These are phyloP conservation scores for Zaprionus bogoriensis DNA, from an alignment of 2,888 invertebrate species.

Conservation along the genomic window DNA sequence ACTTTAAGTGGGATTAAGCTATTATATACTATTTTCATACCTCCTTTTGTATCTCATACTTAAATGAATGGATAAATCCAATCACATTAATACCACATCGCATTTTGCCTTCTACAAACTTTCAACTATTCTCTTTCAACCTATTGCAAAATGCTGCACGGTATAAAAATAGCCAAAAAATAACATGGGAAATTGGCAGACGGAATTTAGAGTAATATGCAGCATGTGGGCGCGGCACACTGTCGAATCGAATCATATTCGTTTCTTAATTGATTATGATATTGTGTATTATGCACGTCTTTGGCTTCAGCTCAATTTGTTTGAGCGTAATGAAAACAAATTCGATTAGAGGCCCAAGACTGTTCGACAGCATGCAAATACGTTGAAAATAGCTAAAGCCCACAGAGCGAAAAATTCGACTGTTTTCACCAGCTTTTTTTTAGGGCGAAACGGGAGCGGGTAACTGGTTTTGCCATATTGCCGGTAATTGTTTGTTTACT, in stretches of 20 bases:
- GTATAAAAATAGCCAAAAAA: too few species aligned
- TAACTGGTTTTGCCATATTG: constrained; percentile 4
- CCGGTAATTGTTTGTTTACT: constrained; percentile 41
- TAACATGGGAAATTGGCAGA: too few species aligned
- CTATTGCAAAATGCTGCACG: too few species aligned
- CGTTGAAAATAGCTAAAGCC: constrained; percentile 22
- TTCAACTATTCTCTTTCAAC: too few species aligned
- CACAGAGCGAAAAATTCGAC: constrained; percentile 8
- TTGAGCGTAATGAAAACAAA: constrained; percentile 8
- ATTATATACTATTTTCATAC: too few species aligned
- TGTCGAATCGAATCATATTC: neutral
- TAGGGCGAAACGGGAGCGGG: neutral
- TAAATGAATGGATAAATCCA: too few species aligned
- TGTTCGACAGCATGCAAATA: constrained; percentile 1
- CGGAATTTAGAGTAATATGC: neutral
- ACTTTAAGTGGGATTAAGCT: too few species aligned
- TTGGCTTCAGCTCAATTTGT: neutral
- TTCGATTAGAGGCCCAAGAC: constrained; percentile 14
- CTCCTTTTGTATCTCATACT: too few species aligned
- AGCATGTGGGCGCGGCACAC: neutral
- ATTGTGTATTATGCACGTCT: constrained; percentile 1
- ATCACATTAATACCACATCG: too few species aligned
- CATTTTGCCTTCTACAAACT: too few species aligned
- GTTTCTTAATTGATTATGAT: constrained; percentile 3
- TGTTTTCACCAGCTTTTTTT: constrained; percentile 21